Evolutionary conservation across 2,888 invertebrate species (phyloP), one percentile per base, ranked within the genome.

Genomic region (Hipparchia sbordonii): DNA sequence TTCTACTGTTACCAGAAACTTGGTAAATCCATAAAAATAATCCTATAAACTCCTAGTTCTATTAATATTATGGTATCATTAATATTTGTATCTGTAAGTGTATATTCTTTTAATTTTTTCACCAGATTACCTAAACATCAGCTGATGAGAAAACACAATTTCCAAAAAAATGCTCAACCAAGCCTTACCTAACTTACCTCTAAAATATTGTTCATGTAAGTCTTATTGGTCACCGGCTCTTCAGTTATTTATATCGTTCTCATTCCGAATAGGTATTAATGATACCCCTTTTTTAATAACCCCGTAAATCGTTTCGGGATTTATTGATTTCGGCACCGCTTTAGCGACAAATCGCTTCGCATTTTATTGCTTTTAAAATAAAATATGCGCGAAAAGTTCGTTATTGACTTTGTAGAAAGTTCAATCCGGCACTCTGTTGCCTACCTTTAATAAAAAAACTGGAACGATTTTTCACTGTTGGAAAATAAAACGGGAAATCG

Each of bases 261-360:
- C 65, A 52, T 62, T 46, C 39, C 52, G 76, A 65, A 61, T 69
- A 66, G 74, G 74, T 74, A 76, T 79, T 77, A 77, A 77, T 74
- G 67, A 72, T 59, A 63, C 56, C 70, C 73, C 71, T 75, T 76
- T 75, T 78, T 77, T 76, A 79, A 77, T 76, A 76, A 73, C 74
- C 70, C 62, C 57, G 61, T 70, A 69, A 72, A 75, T 75, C 70
- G 69, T 72, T 66, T 62, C 66, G 60, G 67, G 72, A 74, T 77
- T 75, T 72, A 77, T 77, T 71, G 70, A 77, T 73, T 75, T 72
- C 60, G 56, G 67, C 62, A 72, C 51, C 52, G 54, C 48, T 67
- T 60, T 54, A 63, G 62, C 57, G 71, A 67, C 67, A 62, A 67
- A 70, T 63, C 66, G 66, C 62, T 72, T 39, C 12, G 51, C 10